phyloP scores from a whole-genome alignment of 2,888 invertebrate genomes.

The Cybosia mesomella region DNA sequence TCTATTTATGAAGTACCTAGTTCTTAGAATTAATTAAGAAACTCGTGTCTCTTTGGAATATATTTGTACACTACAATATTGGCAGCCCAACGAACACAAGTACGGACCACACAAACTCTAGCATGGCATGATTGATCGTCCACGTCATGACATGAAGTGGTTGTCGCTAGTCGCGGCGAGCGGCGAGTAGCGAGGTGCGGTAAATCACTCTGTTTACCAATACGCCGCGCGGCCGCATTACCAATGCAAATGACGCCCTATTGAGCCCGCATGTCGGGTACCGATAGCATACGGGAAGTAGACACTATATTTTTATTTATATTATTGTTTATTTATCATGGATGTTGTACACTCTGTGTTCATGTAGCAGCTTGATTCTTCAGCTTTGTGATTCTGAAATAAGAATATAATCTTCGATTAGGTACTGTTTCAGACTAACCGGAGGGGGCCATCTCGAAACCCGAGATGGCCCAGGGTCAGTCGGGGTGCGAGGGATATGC shows the following conservation, averaged over 20 bases:
- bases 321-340: neutral
- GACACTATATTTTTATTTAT: conserved; percentile 24
- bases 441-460: too few species aligned
- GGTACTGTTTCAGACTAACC: neutral
- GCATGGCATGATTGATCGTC: conserved; percentile 43
- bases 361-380: neutral
- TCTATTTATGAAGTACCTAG: neutral
- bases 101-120: conserved; percentile 45
- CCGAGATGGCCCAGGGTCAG: too few species aligned
- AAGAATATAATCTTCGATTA: neutral
- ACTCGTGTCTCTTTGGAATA: neutral
- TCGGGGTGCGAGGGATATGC: too few species aligned
- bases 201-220: conserved; percentile 82
- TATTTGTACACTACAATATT: conserved; percentile 3
- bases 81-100: neutral
- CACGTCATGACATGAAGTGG: conserved; percentile 33
- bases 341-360: neutral
- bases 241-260: conserved; percentile 86
- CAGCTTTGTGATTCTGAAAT: neutral
- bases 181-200: conserved; percentile 50
- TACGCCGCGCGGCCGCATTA: conserved; percentile 74
- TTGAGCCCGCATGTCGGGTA: conserved; percentile 68
- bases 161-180: conserved; percentile 30
- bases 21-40: neutral
- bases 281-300: conserved; percentile 50